phyloP scores from a whole-genome alignment of 2,113 vertebrate species.

The Tor tambroides region DNA sequence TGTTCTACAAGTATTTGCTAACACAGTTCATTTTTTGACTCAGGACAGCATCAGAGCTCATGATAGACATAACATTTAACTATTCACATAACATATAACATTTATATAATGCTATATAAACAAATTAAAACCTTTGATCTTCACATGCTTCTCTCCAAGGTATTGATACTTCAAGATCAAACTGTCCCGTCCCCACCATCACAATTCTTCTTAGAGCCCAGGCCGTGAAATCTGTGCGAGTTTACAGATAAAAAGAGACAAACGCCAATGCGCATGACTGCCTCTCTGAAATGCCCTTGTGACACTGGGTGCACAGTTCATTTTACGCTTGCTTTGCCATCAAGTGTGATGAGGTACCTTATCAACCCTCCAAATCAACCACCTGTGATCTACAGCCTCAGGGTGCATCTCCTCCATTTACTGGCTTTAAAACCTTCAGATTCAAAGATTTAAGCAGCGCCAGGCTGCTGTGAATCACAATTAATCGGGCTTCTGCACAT shows the following conservation, averaged over 20 bases:
- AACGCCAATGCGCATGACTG: conserved; percentile 47
- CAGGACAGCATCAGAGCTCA: neutral
- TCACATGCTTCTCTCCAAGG: neutral
- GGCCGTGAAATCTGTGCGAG: conserved; percentile 22
- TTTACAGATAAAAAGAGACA: conserved; percentile 43
- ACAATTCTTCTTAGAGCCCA: conserved; percentile 25
- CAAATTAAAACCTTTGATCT: neutral
- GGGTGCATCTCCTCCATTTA: conserved; percentile 42
- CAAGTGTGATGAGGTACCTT: conserved; percentile 50
- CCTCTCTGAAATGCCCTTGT: conserved; percentile 52
- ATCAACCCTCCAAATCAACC: conserved; percentile 53
- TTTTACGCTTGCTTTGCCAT: conserved; percentile 59
- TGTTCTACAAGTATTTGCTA: neutral
- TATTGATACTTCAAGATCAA: neutral
- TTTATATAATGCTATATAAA: neutral
- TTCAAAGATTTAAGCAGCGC: conserved; percentile 29
- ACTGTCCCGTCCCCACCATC: neutral
- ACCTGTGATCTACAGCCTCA: conserved; percentile 50
- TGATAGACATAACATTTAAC: neutral
- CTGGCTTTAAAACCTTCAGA: conserved; percentile 46
- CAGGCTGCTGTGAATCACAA: conserved; percentile 43
- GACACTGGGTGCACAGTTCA: conserved; percentile 52
- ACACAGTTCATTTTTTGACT: neutral
- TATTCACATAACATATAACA: neutral
- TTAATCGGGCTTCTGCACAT: conserved; percentile 29